phyloP scores from a whole-genome alignment of 2,888 invertebrate genomes.

The Dysmachus trigonus region DNA sequence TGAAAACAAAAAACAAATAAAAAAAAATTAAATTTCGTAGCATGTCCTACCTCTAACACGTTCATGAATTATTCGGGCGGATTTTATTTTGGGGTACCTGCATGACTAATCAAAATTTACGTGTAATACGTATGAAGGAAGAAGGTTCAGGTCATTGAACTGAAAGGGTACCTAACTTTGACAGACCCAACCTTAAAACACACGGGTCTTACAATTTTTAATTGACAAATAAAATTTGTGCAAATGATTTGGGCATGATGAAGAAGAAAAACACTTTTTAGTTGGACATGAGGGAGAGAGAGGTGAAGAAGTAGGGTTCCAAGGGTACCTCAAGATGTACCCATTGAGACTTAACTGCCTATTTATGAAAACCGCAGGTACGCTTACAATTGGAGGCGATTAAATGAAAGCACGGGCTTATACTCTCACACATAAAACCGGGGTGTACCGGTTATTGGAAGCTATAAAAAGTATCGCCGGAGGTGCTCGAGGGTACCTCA shows the following conservation, averaged over 20 bases:
- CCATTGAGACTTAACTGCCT: neutral
- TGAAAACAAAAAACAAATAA: no score
- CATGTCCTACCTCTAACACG: neutral
- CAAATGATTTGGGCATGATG: no score
- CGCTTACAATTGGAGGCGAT: neutral
- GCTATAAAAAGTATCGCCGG: neutral
- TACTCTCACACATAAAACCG: neutral
- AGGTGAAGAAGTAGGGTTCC: no score
- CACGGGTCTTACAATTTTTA: no score
- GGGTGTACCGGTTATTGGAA: neutral
- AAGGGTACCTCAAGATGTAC: no score
- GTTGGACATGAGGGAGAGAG: no score
- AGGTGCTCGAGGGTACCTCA: no score
- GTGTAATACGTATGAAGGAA: neutral
- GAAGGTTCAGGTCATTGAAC: neutral
- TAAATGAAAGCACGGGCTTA: neutral
- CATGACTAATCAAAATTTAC: neutral
- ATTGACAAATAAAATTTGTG: neutral
- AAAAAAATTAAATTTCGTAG: neutral
- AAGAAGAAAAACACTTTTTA: no score
- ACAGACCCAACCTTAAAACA: no score
- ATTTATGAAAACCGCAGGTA: neutral
- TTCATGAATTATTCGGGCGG: neutral
- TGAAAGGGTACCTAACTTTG: neutral
- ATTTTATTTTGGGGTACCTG: no score